Evolutionary conservation across 2,797 vertebrate genomes (phyloP).

Genomic region (Lepus townsendii): DNA sequence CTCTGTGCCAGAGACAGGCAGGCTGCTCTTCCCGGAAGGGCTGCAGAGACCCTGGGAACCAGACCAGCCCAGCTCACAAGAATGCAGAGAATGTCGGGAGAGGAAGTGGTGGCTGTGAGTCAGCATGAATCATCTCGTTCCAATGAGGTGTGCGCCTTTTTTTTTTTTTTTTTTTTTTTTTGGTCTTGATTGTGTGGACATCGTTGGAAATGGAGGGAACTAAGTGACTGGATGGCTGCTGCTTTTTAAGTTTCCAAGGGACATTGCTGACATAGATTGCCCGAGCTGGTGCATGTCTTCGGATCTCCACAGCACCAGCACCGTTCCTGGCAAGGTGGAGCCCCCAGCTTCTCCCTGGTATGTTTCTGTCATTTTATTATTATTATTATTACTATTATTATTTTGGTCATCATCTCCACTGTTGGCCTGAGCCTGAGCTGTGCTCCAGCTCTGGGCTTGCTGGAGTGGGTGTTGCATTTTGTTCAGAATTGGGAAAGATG

Average conservation of each 20-base stretch:
- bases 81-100: conserved; percentile 89
- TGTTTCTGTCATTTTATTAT: conserved; percentile 50
- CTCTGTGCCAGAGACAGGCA: conserved; percentile 71
- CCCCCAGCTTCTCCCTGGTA: conserved; percentile 58
- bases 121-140: conserved; percentile 88
- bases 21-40: conserved; percentile 85
- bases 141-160: conserved; percentile 78
- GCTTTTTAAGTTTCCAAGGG: conserved; percentile 46
- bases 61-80: conserved; percentile 92
- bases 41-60: conserved; percentile 90
- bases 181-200: conserved; percentile 84
- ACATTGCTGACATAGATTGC: background rate
- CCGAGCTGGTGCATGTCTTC: background rate
- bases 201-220: conserved; percentile 85
- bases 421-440: background rate
- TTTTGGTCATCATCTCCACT: background rate
- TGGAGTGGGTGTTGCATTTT: background rate
- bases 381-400: no score
- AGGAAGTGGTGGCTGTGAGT: conserved; percentile 94
- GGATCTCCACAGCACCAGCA: background rate
- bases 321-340: conserved; percentile 18
- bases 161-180: conserved; percentile 62
- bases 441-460: background rate
- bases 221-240: conserved; percentile 85
- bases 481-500: background rate